Evolutionary conservation across 2,797 vertebrate genomes (phyloP).

Genomic region (Microctenopoma stevenorrisi): DNA sequence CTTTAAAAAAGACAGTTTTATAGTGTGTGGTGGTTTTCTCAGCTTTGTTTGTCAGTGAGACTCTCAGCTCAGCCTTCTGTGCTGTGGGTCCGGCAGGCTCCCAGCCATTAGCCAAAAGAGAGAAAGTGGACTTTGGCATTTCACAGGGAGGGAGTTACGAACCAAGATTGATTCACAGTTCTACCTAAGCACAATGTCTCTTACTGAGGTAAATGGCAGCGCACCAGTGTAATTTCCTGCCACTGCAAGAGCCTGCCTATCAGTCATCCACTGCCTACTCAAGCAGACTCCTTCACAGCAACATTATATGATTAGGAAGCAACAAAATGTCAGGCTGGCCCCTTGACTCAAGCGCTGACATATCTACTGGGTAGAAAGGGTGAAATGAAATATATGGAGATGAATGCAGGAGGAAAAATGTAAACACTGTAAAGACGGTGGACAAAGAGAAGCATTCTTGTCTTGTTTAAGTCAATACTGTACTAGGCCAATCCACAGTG

Average conservation of each 20-base stretch:
- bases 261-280: slow-evolving; percentile 56
- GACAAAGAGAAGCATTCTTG: background rate
- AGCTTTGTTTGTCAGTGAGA: slow-evolving; percentile 16
- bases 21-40: background rate
- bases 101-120: slow-evolving; percentile 44
- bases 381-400: slow-evolving; percentile 12
- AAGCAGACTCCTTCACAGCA: slow-evolving; percentile 47
- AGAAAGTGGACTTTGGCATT: slow-evolving; percentile 58
- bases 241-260: slow-evolving; percentile 45
- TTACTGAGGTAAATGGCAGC: slow-evolving; percentile 52
- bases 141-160: slow-evolving; percentile 32
- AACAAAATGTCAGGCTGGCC: slow-evolving; percentile 50
- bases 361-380: slow-evolving; percentile 18
- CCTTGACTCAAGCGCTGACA: slow-evolving; percentile 36
- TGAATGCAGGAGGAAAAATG: slow-evolving; percentile 19
- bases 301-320: slow-evolving; percentile 62
- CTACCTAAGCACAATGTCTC: slow-evolving; percentile 51
- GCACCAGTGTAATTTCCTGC: slow-evolving; percentile 54
- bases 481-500: background rate
- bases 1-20: background rate
- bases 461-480: slow-evolving; percentile 24
- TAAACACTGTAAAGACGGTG: slow-evolving; percentile 8
- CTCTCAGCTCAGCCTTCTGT: slow-evolving; percentile 27
- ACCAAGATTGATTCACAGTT: slow-evolving; percentile 59
- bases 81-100: slow-evolving; percentile 33